Conservation (phyloP, 92 coral and sea anemone genomes). For the Epizoanthus ramosus region DNA sequence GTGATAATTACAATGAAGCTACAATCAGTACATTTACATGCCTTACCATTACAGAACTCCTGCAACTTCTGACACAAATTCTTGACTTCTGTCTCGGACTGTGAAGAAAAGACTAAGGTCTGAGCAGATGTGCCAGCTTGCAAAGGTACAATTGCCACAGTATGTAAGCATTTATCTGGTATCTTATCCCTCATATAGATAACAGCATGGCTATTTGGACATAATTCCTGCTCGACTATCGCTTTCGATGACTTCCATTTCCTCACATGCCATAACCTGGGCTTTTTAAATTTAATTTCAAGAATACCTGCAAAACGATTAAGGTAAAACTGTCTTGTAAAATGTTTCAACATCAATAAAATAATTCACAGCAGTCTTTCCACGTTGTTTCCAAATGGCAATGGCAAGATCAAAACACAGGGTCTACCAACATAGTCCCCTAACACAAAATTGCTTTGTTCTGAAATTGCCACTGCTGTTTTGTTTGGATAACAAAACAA, state of each 20-base stretch:
- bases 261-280: not conserved
- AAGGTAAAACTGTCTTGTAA: no score
- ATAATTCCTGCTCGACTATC: constrained; percentile 7
- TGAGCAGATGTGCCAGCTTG: not conserved
- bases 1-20: not conserved
- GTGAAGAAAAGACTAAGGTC: constrained; percentile 20
- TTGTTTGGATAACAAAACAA: no score
- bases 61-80: constrained; percentile 29
- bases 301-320: constrained; percentile 17
- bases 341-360: no score
- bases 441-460: no score
- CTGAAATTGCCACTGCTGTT: no score
- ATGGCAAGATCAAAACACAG: no score
- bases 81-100: constrained; percentile 22
- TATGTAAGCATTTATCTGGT: not conserved
- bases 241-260: not conserved
- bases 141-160: constrained; percentile 37
- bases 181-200: constrained; percentile 27
- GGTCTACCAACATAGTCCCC: no score
- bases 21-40: no score
- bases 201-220: constrained; percentile 14
- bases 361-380: no score
- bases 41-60: constrained; percentile 36
- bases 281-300: constrained; percentile 13
- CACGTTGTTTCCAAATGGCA: no score